Conservation (phyloP, 2,797 vertebrate species). For the Acrossocheilus wenchowensis region DNA sequence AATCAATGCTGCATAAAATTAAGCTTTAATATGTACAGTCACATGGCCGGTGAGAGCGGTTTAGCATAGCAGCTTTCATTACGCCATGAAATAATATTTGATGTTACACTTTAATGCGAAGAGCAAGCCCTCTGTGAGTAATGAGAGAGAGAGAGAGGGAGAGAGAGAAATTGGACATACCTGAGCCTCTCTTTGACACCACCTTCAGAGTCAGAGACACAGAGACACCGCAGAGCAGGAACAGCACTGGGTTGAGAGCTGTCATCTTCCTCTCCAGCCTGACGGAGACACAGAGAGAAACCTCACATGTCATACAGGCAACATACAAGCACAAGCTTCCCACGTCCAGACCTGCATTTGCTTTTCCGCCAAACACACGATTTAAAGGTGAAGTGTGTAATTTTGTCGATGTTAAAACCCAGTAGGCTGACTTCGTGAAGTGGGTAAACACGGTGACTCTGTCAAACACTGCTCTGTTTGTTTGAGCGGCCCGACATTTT, state of each 20-base stretch:
- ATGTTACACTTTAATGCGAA: conserved; percentile 34
- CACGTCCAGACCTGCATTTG: not conserved
- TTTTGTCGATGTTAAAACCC: conserved; percentile 17
- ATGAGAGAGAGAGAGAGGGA: conserved; percentile 29
- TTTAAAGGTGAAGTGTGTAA: conserved; percentile 40
- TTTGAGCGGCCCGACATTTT: not conserved
- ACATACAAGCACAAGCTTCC: conserved; percentile 60
- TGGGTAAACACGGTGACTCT: not conserved
- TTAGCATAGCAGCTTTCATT: conserved; percentile 55
- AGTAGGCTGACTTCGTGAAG: conserved; percentile 8
- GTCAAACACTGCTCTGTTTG: conserved; percentile 19
- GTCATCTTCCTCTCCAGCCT: conserved; percentile 90
- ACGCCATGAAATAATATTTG: conserved; percentile 47
- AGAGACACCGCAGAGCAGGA: conserved; percentile 87
- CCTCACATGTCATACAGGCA: conserved; percentile 29
- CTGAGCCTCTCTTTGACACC: conserved; percentile 98
- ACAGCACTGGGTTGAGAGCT: conserved; percentile 91
- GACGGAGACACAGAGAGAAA: conserved; percentile 47
- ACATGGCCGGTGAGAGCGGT: conserved; percentile 35
- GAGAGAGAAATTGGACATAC: conserved; percentile 75
- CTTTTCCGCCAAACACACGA: conserved; percentile 4
- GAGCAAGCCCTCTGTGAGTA: conserved; percentile 18
- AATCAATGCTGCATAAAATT: conserved; percentile 46
- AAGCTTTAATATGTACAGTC: conserved; percentile 57
- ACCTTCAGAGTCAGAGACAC: conserved; percentile 92